Evolutionary conservation across 2,888 invertebrate genomes (phyloP), one percentile per base, ranked within the genome.

Genomic region (Dioctria linearis): DNA sequence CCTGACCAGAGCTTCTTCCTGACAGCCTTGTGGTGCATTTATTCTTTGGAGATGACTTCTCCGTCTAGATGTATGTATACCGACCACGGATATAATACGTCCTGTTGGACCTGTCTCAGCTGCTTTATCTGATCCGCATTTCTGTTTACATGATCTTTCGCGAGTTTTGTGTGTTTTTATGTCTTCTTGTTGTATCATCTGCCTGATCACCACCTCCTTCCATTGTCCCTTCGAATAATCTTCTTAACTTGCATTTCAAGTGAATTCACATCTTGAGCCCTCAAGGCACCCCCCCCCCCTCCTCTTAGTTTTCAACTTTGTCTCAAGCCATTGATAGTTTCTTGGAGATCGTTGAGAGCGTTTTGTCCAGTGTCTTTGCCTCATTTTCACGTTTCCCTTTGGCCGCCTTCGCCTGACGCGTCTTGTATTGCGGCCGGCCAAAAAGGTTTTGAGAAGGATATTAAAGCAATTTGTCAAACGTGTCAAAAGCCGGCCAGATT

Each of bases 381-480:
- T 78, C 54, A 78, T 78, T 78, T 78, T 66, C 78, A 66, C 42
- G 9, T 39, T 42, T 43, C 51, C 51, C 4, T 9, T 49, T 46
- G 2, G 46, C 2, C 37, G 49, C 42, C 8, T 59, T 13, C 59
- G 37, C 69, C 43, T 8, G 25, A 54, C 51, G 43, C 42, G 8
- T 37, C 25, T 25, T 25, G 25, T 25, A 25, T 57, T 11, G n/a
- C 61, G 43, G 59, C n/a, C 54, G 49, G 8, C 13, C 59, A 8
- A 67, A 25, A 69, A 46, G 66, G 46, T n/a, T 51, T 73, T 67
- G 71, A 67, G 66, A 85, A 83, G 85, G 85, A 84, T 85, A 86
- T 85, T 85, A 86, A 86, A 85, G 85, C 85, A 86, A 86, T 86
- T 86, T 86, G 86, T 86, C 86, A 86, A 86, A 86, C 84, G 85